Percentiles rank a stretch among this genome's conserved stretches.
phyloP scores from a whole-genome alignment of 1,140 invertebrate genomes.

The Zeugodacus cucurbitae region DNA sequence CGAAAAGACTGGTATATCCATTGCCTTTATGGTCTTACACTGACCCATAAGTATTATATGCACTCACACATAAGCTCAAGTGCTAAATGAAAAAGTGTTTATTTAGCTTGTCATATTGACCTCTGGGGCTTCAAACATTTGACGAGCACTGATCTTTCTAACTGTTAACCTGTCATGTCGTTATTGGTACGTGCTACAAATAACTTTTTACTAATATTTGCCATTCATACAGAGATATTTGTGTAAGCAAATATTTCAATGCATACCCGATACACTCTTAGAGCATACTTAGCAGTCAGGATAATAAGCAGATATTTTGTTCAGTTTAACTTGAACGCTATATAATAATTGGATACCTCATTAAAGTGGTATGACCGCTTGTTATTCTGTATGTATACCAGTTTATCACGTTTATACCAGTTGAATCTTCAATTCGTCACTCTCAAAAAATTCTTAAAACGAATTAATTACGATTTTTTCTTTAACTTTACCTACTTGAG shows the following conservation, averaged over 20 bases:
- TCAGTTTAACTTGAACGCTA: no score
- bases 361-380: no score
- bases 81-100: not conserved
- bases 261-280: no score
- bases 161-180: not conserved
- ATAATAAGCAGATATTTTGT: no score
- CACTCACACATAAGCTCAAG: not conserved
- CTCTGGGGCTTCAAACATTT: not conserved
- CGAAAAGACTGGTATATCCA: no score
- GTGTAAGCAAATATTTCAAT: not conserved
- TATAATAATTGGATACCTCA: no score
- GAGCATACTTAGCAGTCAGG: no score
- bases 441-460: no score
- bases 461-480: no score
- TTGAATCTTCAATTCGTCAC: not conserved
- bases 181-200: constrained; percentile 7
- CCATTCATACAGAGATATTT: not conserved
- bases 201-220: not conserved
- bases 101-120: not conserved
- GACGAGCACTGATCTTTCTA: not conserved
- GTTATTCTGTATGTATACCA: no score
- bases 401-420: not conserved
- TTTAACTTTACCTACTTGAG: no score
- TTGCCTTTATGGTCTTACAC: no score
- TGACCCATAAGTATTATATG: not conserved